Conservation (phyloP, 2,888 invertebrate genomes). For the Biston stratarius region DNA sequence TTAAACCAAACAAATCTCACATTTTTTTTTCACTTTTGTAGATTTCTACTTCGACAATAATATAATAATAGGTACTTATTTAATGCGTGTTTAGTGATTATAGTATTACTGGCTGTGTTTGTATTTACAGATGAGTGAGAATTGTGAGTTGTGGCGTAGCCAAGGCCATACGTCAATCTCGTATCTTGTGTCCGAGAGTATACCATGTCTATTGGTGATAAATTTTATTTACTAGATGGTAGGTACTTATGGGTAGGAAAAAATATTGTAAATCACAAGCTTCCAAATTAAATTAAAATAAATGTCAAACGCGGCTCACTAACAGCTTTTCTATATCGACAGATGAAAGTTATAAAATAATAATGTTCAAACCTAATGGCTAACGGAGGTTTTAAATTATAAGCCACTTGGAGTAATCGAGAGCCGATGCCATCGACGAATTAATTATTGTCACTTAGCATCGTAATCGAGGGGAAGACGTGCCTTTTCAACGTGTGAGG, state of each 20-base stretch:
- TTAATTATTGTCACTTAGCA: slow-evolving; percentile 68
- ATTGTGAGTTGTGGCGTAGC: too few relatives aligned
- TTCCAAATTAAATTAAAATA: slow-evolving; percentile 45
- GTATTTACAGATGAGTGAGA: too few relatives aligned
- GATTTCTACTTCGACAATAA: too few relatives aligned
- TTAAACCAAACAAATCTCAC: too few relatives aligned
- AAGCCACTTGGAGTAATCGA: slow-evolving; percentile 53
- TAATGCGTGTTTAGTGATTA: too few relatives aligned
- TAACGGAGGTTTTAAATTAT: slow-evolving; percentile 52
- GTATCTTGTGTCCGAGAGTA: too few relatives aligned
- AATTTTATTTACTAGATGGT: not conserved
- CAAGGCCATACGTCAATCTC: too few relatives aligned
- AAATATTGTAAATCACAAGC: slow-evolving; percentile 36
- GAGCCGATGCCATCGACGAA: slow-evolving; percentile 60
- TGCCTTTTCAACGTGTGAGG: slow-evolving; percentile 68
- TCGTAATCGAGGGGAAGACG: slow-evolving; percentile 56
- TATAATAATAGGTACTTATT: too few relatives aligned
- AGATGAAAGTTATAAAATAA: slow-evolving; percentile 47
- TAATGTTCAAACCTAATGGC: slow-evolving; percentile 47
- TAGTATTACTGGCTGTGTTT: too few relatives aligned
- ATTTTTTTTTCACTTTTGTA: too few relatives aligned
- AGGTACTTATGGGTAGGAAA: not conserved
- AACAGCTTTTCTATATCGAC: slow-evolving; percentile 36
- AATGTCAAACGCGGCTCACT: slow-evolving; percentile 37
- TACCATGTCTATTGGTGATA: not conserved